A percentile compares a stretch with the other conserved stretches of the same genome.
Conservation (phyloP, 2,797 vertebrate species). For the Picus viridis region DNA sequence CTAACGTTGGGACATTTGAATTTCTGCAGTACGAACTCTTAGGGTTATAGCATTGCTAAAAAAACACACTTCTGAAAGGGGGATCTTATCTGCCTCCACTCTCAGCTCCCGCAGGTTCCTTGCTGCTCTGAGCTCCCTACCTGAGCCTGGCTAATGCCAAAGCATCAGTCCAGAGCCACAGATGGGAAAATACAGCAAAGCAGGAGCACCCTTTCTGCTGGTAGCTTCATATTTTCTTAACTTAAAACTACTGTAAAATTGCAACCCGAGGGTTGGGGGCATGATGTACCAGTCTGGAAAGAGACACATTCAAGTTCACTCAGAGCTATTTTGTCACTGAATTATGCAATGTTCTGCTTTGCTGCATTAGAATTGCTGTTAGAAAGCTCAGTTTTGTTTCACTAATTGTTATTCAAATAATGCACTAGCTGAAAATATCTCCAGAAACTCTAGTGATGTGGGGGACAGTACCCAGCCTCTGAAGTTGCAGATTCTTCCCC, state of each 20-base stretch:
- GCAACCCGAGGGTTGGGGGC: background rate
- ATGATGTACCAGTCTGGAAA: background rate
- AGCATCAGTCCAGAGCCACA: background rate
- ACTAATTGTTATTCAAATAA: background rate
- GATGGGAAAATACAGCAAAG: rapidly evolving
- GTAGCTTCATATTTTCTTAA: background rate
- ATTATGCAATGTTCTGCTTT: background rate
- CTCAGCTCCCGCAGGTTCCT: background rate
- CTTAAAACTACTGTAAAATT: background rate
- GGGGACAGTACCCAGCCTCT: background rate
- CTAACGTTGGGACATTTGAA: background rate
- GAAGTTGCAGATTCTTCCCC: background rate
- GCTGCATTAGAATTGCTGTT: background rate
- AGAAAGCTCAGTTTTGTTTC: constrained; percentile 9
- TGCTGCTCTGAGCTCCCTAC: background rate
- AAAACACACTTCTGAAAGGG: background rate
- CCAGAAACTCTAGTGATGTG: background rate
- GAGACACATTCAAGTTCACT: background rate
- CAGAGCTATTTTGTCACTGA: constrained; percentile 10
- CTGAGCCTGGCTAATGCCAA: background rate
- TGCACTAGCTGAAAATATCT: background rate
- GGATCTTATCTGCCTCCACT: background rate
- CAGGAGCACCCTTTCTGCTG: background rate
- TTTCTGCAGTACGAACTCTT: background rate
- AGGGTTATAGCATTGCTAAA: background rate